A percentile compares a stretch with the other conserved stretches of the same genome.
These are phyloP conservation scores for Antennarius maculatus DNA, from an alignment of 2,797 vertebrate species.

Conservation along the genomic window DNA sequence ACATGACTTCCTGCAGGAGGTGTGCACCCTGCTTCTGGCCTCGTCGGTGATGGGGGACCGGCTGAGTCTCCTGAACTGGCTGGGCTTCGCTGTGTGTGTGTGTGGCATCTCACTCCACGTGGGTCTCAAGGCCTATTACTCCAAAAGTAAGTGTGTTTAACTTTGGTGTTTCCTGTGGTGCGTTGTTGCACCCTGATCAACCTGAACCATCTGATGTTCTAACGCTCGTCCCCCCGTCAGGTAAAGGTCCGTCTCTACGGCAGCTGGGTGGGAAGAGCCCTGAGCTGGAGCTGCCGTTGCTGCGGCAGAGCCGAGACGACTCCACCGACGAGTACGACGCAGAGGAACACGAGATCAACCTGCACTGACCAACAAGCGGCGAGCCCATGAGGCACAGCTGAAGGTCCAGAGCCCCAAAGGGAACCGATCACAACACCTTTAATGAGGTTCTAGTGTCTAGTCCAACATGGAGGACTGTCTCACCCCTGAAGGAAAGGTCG, in stretches of 20 bases:
- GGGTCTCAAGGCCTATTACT: conserved; percentile 85
- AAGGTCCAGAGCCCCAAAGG: too few relatives aligned
- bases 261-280: conserved; percentile 72
- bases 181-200: too few relatives aligned
- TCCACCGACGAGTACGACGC: conserved; percentile 65
- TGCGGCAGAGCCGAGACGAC: conserved; percentile 65
- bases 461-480: not conserved
- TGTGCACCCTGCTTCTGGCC: conserved; percentile 90
- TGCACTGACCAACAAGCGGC: conserved; percentile 52
- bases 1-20: conserved; percentile 79
- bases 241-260: conserved; percentile 65
- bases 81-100: conserved; percentile 91
- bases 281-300: conserved; percentile 86
- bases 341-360: conserved; percentile 72
- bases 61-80: conserved; percentile 89
- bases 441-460: not conserved
- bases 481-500: too few relatives aligned
- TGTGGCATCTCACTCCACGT: conserved; percentile 92
- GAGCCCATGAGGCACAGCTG: too few relatives aligned
- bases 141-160: conserved; percentile 83
- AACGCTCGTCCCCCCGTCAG: conserved; percentile 37
- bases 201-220: not conserved
- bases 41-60: conserved; percentile 87
- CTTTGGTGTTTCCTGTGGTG: not conserved
- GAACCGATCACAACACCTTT: too few relatives aligned